Evolutionary conservation across 23 tunicate species (phyloP).

Genomic region (Ciona savignyi): DNA sequence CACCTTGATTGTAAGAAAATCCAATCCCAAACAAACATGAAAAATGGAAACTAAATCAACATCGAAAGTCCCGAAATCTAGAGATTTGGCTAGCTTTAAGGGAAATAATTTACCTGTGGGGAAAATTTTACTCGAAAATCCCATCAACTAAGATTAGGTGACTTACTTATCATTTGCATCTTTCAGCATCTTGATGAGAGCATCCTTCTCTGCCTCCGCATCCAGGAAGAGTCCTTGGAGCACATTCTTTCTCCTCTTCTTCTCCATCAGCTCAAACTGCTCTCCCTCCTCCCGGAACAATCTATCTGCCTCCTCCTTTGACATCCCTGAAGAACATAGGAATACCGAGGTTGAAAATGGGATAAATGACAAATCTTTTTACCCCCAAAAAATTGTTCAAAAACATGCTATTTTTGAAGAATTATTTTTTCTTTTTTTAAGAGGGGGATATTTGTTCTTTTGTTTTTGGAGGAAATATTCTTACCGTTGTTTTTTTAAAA

Average conservation of each 20-base stretch:
- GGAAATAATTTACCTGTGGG: background rate
- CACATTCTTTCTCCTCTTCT: constrained; percentile 58
- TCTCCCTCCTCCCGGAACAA: constrained; percentile 49
- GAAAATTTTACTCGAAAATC: no score
- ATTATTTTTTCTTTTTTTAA: background rate
- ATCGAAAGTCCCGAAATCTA: no score
- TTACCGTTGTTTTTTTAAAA: no score
- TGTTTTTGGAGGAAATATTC: no score
- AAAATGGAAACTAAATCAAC: no score
- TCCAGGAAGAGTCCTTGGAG: constrained; percentile 60
- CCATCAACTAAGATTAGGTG: background rate
- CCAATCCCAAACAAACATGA: no score
- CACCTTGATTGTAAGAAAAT: no score
- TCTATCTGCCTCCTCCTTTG: constrained; percentile 52
- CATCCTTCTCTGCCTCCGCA: constrained; percentile 64
- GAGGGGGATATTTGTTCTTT: no score
- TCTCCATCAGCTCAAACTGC: constrained; percentile 35
- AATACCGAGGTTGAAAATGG: background rate
- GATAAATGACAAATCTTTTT: background rate
- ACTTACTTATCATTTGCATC: constrained; percentile 52
- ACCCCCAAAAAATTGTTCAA: constrained; percentile 27
- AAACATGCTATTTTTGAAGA: background rate
- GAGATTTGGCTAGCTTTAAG: background rate
- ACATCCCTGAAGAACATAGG: constrained; percentile 54
- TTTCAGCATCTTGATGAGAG: constrained; percentile 26